Evolutionary conservation across 2,113 vertebrate species (phyloP).

Genomic region (Eublepharis macularius): DNA sequence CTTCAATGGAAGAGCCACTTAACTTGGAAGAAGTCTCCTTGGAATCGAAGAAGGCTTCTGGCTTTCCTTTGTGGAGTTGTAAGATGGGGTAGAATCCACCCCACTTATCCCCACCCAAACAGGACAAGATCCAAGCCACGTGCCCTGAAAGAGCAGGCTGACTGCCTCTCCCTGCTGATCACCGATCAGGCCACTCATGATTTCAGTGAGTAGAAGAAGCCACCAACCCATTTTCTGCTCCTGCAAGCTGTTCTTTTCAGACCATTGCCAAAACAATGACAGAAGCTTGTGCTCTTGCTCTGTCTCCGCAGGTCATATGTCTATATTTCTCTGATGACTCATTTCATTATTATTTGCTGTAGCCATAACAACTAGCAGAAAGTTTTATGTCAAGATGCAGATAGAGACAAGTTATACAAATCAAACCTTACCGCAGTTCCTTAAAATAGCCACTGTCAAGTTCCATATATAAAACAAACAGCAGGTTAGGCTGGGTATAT

Average conservation of each 20-base stretch:
- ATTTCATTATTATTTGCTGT: background rate
- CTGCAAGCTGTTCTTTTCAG: background rate
- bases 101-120: no score
- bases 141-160: background rate
- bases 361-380: conserved; percentile 1
- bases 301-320: background rate
- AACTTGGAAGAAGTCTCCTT: no score
- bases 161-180: background rate
- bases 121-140: no score
- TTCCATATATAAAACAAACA: background rate
- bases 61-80: no score
- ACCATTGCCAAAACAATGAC: no score
- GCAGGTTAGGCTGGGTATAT: background rate
- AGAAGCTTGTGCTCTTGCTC: background rate
- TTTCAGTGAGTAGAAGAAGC: background rate
- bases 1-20: no score
- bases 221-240: background rate
- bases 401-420: background rate
- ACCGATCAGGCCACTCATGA: background rate
- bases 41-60: no score
- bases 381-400: background rate
- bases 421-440: background rate
- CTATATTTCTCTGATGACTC: background rate
- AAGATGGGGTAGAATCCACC: no score
- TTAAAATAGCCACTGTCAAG: background rate